Evolutionary conservation across 2,797 vertebrate species (phyloP).

Genomic region (Psittacula derbiana): DNA sequence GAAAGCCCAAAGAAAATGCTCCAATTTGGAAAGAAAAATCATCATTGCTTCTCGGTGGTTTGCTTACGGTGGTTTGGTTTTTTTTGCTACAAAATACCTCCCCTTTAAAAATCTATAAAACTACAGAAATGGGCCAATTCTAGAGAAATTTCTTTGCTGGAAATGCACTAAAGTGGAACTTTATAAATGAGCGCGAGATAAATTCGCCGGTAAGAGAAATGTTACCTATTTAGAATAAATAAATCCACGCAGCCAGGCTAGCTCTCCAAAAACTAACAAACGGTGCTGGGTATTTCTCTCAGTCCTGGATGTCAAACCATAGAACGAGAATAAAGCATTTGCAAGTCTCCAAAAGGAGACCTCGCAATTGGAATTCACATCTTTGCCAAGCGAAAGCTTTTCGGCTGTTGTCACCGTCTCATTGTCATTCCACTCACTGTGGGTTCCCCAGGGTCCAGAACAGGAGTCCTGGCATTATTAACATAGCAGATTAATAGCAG

Average conservation of each 20-base stretch:
- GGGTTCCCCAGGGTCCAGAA: slow-evolving; percentile 70
- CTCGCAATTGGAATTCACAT: slow-evolving; percentile 26
- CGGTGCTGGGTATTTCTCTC: neutral
- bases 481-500: slow-evolving; percentile 90
- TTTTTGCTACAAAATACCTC: neutral
- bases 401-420: slow-evolving; percentile 70
- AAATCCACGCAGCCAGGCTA: neutral
- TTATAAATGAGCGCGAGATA: neutral
- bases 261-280: slow-evolving; percentile 9
- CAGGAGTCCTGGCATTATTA: slow-evolving; percentile 83
- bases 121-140: neutral
- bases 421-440: slow-evolving; percentile 77
- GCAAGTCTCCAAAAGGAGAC: slow-evolving; percentile 45
- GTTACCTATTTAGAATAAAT: neutral
- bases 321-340: slow-evolving; percentile 9
- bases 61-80: neutral
- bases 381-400: slow-evolving; percentile 28
- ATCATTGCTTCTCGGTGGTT: neutral
- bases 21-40: neutral
- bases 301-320: slow-evolving; percentile 3
- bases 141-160: neutral
- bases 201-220: neutral
- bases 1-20: neutral
- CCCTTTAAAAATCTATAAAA: neutral
- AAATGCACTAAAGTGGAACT: slow-evolving; percentile 20